Base-by-base conservation (phyloP, 2,888 invertebrate species). In the Ormyrus labotus region DNA sequence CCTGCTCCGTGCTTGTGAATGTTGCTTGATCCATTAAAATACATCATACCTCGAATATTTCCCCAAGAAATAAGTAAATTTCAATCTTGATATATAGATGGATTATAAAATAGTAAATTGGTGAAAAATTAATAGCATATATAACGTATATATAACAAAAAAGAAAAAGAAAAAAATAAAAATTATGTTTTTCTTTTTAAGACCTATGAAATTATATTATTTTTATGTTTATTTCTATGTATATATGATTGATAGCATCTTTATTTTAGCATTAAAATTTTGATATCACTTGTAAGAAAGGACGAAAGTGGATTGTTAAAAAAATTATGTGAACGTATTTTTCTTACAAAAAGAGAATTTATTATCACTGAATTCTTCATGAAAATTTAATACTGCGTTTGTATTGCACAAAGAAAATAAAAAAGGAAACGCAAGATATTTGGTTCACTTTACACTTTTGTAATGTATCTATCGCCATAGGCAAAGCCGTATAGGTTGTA, bases 361-460 rank as follows among this genome's bases (percentile, higher is more conserved):
- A 83, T 83, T 81, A 64, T 45, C 68, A 69, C 57, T 67, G 13
- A 77, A 78, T 78, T 81, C 55, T 81, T 76, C 50, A 48, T 73
- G 61, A 69, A 73, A 72, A 81, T 65, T 77, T 69, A 69, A 78
- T 81, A 82, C 80, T 83, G 82, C 68, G 67, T 78, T 73, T 80
- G 51, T 78, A 82, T 81, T 82, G 80, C 82, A 78, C 78, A 82
- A 83, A 64, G 53, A 51, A 65, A 65, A 50, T 5, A 60, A 70
- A 73, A 61, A 53, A 74, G 47, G 55, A 57, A 64, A 78, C 47
- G 51, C 51, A 61, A 72, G 58, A 60, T 45, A 13, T 79, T 72
- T 76, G 9, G 65, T 78, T 81, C 19, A 74, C 53, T 78, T 74
- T 78, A 75, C 74, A 78, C 68, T 81, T 78, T 81, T 81, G 75